phyloP scores from a whole-genome alignment of 2,797 vertebrate genomes.

The Lepidocolaptes lacrymiger region DNA sequence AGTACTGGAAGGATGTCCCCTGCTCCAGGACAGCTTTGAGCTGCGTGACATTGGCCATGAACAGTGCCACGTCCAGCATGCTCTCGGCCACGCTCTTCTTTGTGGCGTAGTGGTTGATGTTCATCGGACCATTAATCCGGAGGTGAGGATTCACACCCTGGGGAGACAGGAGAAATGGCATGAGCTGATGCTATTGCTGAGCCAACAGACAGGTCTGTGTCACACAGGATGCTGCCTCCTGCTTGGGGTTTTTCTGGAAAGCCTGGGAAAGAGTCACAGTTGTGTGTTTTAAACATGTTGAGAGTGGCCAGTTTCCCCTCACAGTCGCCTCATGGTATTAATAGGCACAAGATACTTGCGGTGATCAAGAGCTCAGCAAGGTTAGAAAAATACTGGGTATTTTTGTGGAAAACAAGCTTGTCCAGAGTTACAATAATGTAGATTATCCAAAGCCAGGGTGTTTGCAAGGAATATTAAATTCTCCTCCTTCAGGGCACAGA shows the following conservation, averaged over 20 bases:
- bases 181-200: neutral
- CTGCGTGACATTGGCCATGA: conserved; percentile 91
- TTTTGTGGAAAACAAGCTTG: conserved; percentile 1
- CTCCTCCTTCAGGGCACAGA: conserved; percentile 24
- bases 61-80: conserved; percentile 91
- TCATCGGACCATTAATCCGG: conserved; percentile 62
- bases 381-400: neutral
- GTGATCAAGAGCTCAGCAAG: neutral
- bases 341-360: neutral
- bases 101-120: conserved; percentile 92
- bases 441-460: neutral
- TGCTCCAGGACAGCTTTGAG: conserved; percentile 92
- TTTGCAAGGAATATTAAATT: conserved; percentile 55
- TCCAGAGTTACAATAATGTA: neutral
- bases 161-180: neutral
- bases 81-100: conserved; percentile 93
- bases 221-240: accelerated
- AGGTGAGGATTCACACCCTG: conserved; percentile 58
- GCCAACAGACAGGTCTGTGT: accelerated
- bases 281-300: accelerated
- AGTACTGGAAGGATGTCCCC: conserved; percentile 86
- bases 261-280: neutral
- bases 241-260: neutral
- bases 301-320: neutral
- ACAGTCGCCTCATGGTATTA: accelerated